phyloP scores from a whole-genome alignment of 2,113 vertebrate genomes.

The Pygoscelis adeliae region DNA sequence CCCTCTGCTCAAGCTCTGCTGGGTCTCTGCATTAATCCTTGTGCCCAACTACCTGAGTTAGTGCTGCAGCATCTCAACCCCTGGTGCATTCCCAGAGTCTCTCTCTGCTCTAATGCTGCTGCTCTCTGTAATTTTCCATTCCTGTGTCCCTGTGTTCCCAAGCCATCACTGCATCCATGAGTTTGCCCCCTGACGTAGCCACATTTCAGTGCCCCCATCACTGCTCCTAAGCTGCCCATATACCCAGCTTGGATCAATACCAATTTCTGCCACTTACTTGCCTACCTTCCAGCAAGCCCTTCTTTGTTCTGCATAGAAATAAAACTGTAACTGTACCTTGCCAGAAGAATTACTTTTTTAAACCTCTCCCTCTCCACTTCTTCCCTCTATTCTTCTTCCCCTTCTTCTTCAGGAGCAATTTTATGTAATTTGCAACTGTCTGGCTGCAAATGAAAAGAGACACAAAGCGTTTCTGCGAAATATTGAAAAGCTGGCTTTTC shows the following conservation, averaged over 20 bases:
- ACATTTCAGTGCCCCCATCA: conserved; percentile 10
- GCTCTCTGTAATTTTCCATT: conserved; percentile 58
- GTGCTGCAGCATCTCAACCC: conserved; percentile 40
- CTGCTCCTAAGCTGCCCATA: conserved; percentile 30
- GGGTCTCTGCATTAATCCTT: not conserved
- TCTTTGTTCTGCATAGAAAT: conserved; percentile 61
- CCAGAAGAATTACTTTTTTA: conserved; percentile 33
- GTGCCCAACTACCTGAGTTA: not conserved
- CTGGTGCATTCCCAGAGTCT: conserved; percentile 19
- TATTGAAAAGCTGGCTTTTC: conserved; percentile 57
- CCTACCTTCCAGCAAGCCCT: conserved; percentile 54
- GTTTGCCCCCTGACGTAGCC: not conserved
- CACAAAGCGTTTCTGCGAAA: conserved; percentile 52
- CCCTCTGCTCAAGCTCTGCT: not conserved
- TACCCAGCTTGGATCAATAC: conserved; percentile 53
- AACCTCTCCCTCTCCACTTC: not conserved
- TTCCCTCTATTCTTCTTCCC: conserved; percentile 54
- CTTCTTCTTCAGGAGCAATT: conserved; percentile 63
- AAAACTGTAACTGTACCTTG: conserved; percentile 53
- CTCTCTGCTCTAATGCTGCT: conserved; percentile 24
- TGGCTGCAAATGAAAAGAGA: conserved; percentile 66
- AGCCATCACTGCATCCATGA: not conserved
- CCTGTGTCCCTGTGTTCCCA: not conserved
- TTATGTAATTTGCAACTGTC: conserved; percentile 70
- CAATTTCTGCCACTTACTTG: conserved; percentile 55